A percentile compares a stretch with the other conserved stretches of the same genome.
Evolutionary conservation across 2,888 invertebrate species (phyloP).

Genomic region (Lapara coniferarum): DNA sequence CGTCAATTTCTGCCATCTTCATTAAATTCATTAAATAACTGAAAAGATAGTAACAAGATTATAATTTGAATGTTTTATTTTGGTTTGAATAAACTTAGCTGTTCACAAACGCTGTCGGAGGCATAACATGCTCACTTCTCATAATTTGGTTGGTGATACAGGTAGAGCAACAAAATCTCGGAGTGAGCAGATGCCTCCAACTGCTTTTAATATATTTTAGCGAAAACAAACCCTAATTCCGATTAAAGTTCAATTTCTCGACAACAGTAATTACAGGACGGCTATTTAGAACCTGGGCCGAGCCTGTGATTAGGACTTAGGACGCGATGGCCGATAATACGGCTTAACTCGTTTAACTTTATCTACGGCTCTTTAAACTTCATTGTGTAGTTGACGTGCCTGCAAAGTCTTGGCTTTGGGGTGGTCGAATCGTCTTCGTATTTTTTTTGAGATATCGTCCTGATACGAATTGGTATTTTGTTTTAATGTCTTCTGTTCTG

Average conservation of each 20-base stretch:
- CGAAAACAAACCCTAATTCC: slow-evolving; percentile 22
- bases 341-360: slow-evolving; percentile 33
- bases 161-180: no score
- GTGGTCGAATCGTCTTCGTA: slow-evolving; percentile 25
- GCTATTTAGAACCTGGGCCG: slow-evolving; percentile 47
- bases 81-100: no score
- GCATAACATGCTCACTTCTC: no score
- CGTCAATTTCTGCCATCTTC: no score
- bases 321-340: slow-evolving; percentile 52
- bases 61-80: no score
- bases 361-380: slow-evolving; percentile 32
- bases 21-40: no score
- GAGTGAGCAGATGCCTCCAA: no score
- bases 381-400: slow-evolving; percentile 32
- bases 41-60: no score
- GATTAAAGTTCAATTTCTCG: slow-evolving; percentile 41
- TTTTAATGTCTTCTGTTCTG: not conserved
- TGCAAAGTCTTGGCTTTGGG: slow-evolving; percentile 26
- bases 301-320: slow-evolving; percentile 54
- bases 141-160: no score
- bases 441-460: not conserved
- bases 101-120: no score
- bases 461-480: not conserved
- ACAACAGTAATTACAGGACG: slow-evolving; percentile 60
- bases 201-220: slow-evolving; percentile 7